These are phyloP conservation scores for Microplitis mediator DNA, from an alignment of 1,140 invertebrate species.

Conservation along the genomic window DNA sequence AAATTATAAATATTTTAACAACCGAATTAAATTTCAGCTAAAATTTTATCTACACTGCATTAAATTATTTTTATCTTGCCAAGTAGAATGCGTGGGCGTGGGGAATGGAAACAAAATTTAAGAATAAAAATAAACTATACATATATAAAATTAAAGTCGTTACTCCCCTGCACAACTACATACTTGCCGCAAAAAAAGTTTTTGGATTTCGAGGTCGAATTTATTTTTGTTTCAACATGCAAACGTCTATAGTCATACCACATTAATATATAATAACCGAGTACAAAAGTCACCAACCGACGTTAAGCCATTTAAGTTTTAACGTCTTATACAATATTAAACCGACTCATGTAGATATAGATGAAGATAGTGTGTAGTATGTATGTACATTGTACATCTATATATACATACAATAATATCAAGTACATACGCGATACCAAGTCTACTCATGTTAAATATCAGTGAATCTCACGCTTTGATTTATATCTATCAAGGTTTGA, in stretches of 20 bases:
- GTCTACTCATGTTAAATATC: too few relatives aligned
- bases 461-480: too few relatives aligned
- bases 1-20: too few relatives aligned
- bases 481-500: too few relatives aligned
- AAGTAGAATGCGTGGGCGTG: background rate
- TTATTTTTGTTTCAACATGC: conserved; percentile 38
- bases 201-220: conserved; percentile 37
- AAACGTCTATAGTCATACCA: conserved; percentile 9
- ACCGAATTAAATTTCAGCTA: background rate
- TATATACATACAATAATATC: too few relatives aligned
- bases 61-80: background rate
- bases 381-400: too few relatives aligned
- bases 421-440: too few relatives aligned
- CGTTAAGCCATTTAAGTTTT: background rate
- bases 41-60: background rate
- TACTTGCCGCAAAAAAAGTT: background rate
- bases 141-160: background rate
- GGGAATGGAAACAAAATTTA: background rate
- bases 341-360: too few relatives aligned
- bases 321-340: background rate
- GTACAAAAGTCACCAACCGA: conserved; percentile 6
- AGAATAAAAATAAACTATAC: background rate
- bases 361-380: too few relatives aligned
- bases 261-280: background rate
- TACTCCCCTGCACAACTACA: too few relatives aligned